Conservation (phyloP, 2,888 invertebrate species). For the Mythimna albipuncta region DNA sequence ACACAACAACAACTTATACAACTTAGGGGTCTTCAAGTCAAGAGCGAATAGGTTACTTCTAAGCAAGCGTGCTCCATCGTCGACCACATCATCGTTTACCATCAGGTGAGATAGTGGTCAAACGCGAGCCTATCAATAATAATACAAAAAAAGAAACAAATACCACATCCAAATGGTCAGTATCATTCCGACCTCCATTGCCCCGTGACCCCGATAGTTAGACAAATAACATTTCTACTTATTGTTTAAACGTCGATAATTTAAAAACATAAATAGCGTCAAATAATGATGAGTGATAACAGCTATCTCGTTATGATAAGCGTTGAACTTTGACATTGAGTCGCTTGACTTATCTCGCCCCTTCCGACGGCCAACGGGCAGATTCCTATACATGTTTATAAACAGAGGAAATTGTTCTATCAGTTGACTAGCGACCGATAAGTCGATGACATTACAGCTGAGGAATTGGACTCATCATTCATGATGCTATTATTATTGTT, state of each 20-base stretch:
- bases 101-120: too few relatives aligned
- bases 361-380: conserved; percentile 63
- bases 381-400: conserved; percentile 59
- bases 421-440: conserved; percentile 36
- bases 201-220: conserved; percentile 20
- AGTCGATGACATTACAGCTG: conserved; percentile 22
- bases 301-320: conserved; percentile 61
- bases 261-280: conserved; percentile 27
- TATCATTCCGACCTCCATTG: conserved; percentile 34
- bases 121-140: too few relatives aligned
- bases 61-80: too few relatives aligned
- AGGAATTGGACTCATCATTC: conserved; percentile 18
- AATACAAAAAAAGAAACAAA: conserved; percentile 10
- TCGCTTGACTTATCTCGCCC: conserved; percentile 71
- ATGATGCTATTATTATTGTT: conserved; percentile 17
- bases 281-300: conserved; percentile 54
- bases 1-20: too few relatives aligned
- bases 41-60: too few relatives aligned
- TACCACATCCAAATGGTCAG: conserved; percentile 11
- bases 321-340: conserved; percentile 74
- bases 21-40: too few relatives aligned
- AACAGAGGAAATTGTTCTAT: conserved; percentile 52
- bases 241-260: conserved; percentile 35
- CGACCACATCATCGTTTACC: too few relatives aligned
- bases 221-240: conserved; percentile 50